These are phyloP conservation scores for Mythimna loreyi DNA, from an alignment of 2,888 invertebrate species.

Conservation along the genomic window DNA sequence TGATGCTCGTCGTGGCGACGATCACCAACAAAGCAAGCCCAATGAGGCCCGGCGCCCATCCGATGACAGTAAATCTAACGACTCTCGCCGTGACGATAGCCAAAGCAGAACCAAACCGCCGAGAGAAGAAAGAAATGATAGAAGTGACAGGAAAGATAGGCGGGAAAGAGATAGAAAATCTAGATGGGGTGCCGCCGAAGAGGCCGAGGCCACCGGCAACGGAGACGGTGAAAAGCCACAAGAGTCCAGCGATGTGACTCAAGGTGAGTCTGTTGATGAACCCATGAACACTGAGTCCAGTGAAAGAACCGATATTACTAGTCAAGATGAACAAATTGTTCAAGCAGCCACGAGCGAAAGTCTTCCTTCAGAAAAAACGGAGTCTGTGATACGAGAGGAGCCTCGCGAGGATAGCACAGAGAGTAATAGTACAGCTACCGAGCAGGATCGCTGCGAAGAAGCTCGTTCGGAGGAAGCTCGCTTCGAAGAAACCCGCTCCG, in stretches of 20 bases:
- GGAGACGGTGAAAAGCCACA: constrained; percentile 28
- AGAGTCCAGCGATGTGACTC: constrained; percentile 26
- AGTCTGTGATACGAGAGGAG: constrained; percentile 21
- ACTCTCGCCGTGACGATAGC: constrained; percentile 2
- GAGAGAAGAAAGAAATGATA: constrained; percentile 44
- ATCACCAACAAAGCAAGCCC: constrained; percentile 19
- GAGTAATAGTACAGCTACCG: background rate
- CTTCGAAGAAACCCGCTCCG: too few species aligned
- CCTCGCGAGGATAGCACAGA: constrained; percentile 12
- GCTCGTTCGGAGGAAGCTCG: background rate
- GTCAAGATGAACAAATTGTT: constrained; percentile 58
- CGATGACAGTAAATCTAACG: constrained; percentile 6
- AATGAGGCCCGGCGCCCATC: constrained; percentile 5
- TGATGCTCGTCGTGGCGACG: constrained; percentile 30
- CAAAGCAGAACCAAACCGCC: constrained; percentile 27
- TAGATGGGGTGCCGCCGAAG: constrained; percentile 85
- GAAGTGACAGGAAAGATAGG: constrained; percentile 53
- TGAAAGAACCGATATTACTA: constrained; percentile 47
- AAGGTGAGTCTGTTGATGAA: constrained; percentile 32
- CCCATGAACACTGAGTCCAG: constrained; percentile 29
- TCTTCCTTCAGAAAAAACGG: constrained; percentile 7
- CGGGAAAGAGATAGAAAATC: constrained; percentile 85
- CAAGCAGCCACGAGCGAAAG: constrained; percentile 21
- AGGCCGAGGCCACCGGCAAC: constrained; percentile 50
- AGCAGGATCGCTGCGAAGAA: constrained; percentile 18